These are phyloP conservation scores for Protosalanx chinensis DNA, from an alignment of 2,797 vertebrate species.

Conservation along the genomic window DNA sequence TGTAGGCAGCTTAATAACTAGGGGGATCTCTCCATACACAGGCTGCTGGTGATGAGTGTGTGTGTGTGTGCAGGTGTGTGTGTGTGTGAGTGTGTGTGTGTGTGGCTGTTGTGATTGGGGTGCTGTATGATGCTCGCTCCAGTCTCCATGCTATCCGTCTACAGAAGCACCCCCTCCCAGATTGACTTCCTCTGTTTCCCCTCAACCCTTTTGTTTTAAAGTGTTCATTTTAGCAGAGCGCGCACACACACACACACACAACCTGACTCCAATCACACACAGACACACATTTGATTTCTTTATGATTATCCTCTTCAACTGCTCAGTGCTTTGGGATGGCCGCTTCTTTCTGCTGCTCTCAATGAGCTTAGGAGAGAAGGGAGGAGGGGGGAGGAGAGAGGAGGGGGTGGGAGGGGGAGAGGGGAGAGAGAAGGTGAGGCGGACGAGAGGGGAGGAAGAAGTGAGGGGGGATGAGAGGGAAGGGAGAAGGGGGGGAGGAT, in stretches of 20 bases:
- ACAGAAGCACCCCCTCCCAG: not conserved
- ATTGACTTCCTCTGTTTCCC: slow-evolving; percentile 17
- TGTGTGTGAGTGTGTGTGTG: not conserved
- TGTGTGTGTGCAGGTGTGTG: slow-evolving; percentile 19
- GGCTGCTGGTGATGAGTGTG: slow-evolving; percentile 22
- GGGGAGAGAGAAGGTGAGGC: too few relatives aligned
- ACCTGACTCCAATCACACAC: not conserved
- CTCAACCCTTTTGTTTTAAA: slow-evolving; percentile 16
- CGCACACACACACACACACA: not conserved
- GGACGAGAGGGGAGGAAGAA: not conserved
- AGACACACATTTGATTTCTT: not conserved
- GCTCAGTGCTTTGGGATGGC: not conserved
- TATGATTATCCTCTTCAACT: not conserved
- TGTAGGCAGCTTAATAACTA: slow-evolving; percentile 53
- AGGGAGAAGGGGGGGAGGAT: not conserved
- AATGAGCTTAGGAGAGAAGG: not conserved
- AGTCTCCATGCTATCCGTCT: slow-evolving; percentile 12
- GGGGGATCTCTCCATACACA: slow-evolving; percentile 33
- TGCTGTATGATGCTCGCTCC: slow-evolving; percentile 3
- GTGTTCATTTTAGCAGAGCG: slow-evolving; percentile 10
- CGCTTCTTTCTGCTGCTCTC: not conserved
- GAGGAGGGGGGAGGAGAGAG: not conserved
- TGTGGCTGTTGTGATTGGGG: slow-evolving; percentile 12
- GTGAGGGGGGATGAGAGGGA: not conserved
- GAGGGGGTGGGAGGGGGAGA: not conserved